Evolutionary conservation across 2,113 vertebrate genomes (phyloP).

Genomic region (Lepidothrix coronata): DNA sequence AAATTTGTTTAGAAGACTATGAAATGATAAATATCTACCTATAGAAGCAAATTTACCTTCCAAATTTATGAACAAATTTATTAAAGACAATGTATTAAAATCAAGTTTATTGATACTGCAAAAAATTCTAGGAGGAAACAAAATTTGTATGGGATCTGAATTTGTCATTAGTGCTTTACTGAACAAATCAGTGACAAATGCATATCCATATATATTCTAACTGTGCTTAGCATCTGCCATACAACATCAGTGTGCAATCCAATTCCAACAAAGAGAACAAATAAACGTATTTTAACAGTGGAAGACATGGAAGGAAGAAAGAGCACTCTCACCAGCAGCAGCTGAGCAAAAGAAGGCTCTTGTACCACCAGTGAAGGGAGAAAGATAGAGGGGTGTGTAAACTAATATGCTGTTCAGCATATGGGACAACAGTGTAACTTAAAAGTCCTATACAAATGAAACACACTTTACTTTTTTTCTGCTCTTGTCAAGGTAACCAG

Average conservation of each 20-base stretch:
- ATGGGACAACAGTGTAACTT: not conserved
- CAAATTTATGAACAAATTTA: not conserved
- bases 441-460: not conserved
- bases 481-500: not conserved
- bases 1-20: not conserved
- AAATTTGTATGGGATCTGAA: not conserved
- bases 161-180: not conserved
- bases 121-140: not conserved
- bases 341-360: not conserved
- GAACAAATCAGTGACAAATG: not conserved
- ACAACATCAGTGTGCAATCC: not conserved
- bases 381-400: not conserved
- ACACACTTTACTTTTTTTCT: not conserved
- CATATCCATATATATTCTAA: not conserved
- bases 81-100: not conserved
- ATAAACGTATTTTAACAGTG: not conserved
- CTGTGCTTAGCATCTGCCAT: not conserved
- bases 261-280: not conserved
- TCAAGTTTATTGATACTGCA: not conserved
- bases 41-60: not conserved
- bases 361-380: not conserved
- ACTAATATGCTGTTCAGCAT: not conserved
- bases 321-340: not conserved
- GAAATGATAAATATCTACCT: constrained; percentile 30
- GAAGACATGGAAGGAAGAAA: not conserved